phyloP scores from a whole-genome alignment of 2,888 invertebrate species.

The Ophion obscuratus region DNA sequence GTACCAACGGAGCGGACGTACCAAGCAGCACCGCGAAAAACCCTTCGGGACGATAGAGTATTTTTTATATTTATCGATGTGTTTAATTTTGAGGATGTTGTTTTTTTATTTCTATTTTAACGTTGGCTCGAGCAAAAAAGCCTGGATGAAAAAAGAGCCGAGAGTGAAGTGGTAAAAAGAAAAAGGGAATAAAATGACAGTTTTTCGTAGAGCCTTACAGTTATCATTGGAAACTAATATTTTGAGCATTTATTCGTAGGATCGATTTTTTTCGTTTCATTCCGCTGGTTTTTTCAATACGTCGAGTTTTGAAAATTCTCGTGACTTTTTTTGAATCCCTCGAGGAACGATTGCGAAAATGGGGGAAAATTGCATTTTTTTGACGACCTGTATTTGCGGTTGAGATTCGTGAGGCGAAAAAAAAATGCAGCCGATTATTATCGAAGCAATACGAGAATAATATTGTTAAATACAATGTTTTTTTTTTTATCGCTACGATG shows the following conservation, averaged over 20 bases:
- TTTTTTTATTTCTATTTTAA: not conserved
- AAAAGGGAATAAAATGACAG: slow-evolving; percentile 66
- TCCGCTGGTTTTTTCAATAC: not conserved
- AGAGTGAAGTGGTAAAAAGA: slow-evolving; percentile 50
- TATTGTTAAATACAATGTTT: slow-evolving; percentile 71
- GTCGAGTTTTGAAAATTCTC: not conserved
- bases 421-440: slow-evolving; percentile 54
- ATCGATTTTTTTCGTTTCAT: not conserved
- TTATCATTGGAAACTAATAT: slow-evolving; percentile 5
- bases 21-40: slow-evolving; percentile 42
- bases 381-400: slow-evolving; percentile 13
- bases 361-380: not conserved
- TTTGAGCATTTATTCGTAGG: not conserved
- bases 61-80: slow-evolving; percentile 79
- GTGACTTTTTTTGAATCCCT: not conserved
- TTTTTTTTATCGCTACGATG: slow-evolving; percentile 69
- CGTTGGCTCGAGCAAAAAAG: not conserved
- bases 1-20: not conserved
- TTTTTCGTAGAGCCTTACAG: slow-evolving; percentile 57
- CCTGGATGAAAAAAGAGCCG: not conserved
- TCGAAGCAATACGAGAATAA: slow-evolving; percentile 70
- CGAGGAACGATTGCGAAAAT: not conserved
- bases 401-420: slow-evolving; percentile 36
- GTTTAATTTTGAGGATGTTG: slow-evolving; percentile 75
- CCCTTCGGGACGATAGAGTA: slow-evolving; percentile 70